These are phyloP conservation scores for Temnothorax unifasciatus DNA, from an alignment of 2,888 invertebrate genomes.

Conservation along the genomic window DNA sequence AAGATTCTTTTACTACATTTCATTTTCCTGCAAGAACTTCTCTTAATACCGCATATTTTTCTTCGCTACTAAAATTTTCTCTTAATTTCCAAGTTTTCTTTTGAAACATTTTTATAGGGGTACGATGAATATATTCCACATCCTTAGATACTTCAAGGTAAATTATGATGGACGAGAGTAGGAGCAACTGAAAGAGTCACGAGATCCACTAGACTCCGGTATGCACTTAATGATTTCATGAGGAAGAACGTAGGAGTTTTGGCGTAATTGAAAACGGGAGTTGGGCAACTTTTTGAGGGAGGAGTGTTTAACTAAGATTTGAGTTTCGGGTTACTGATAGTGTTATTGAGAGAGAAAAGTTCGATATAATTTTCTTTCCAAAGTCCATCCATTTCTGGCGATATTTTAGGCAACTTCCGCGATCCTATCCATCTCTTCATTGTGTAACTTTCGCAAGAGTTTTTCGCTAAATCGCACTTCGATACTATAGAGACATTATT, in stretches of 20 bases:
- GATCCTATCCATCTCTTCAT: conserved; percentile 39
- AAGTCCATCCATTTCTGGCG: conserved; percentile 17
- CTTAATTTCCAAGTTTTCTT: conserved; percentile 10
- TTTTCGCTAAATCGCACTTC: neutral
- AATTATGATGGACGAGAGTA: conserved; percentile 4
- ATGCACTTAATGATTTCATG: conserved; percentile 43
- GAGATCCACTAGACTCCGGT: neutral
- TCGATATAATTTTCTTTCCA: conserved; percentile 44
- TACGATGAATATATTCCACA: conserved; percentile 9
- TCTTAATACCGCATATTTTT: neutral
- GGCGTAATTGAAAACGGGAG: conserved; percentile 45
- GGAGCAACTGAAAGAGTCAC: conserved; percentile 19
- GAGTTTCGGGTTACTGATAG: conserved; percentile 57
- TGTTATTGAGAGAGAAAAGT: conserved; percentile 46
- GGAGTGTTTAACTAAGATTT: conserved; percentile 33
- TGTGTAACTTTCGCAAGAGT: conserved; percentile 11
- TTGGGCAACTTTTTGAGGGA: conserved; percentile 22
- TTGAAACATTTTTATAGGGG: conserved; percentile 7
- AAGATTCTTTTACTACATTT: neutral
- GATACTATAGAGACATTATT: conserved; percentile 5
- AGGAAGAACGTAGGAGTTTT: conserved; percentile 21
- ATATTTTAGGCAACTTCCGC: conserved; percentile 25
- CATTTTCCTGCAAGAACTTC: neutral
- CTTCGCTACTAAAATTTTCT: neutral
- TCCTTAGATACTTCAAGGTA: neutral